A percentile compares a stretch with the other conserved stretches of the same genome.
These are phyloP conservation scores for Pararge aegeria DNA, from an alignment of 1,140 invertebrate species.

Conservation along the genomic window DNA sequence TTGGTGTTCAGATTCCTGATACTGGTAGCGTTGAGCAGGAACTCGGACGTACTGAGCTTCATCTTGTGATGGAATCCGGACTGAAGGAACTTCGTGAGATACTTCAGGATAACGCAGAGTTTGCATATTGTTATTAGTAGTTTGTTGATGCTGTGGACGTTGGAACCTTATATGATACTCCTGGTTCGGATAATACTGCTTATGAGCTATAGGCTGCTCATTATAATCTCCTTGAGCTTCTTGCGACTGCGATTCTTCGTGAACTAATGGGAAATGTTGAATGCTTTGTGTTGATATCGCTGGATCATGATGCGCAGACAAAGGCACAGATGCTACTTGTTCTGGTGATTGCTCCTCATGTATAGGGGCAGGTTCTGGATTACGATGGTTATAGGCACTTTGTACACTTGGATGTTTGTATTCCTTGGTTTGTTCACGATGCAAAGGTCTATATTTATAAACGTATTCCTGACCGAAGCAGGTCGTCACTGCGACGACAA, in stretches of 20 bases:
- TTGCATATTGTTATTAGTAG: constrained; percentile 41
- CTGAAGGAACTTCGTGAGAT: constrained; percentile 27
- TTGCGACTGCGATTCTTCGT: constrained; percentile 51
- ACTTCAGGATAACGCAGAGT: constrained; percentile 40
- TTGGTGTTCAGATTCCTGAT: constrained; percentile 36
- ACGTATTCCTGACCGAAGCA: constrained; percentile 46
- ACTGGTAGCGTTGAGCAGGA: constrained; percentile 33
- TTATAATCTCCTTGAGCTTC: constrained; percentile 45
- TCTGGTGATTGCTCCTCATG: constrained; percentile 46
- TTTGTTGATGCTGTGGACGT: constrained; percentile 33
- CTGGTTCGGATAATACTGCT: constrained; percentile 44
- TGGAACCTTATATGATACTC: constrained; percentile 35
- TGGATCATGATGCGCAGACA: constrained; percentile 30
- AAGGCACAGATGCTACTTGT: constrained; percentile 24
- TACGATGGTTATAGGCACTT: constrained; percentile 27
- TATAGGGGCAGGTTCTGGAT: constrained; percentile 45
- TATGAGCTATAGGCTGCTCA: constrained; percentile 36
- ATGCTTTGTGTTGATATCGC: constrained; percentile 50
- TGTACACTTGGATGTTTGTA: constrained; percentile 47
- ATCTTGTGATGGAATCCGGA: constrained; percentile 25
- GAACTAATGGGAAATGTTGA: constrained; percentile 41
- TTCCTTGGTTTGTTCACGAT: constrained; percentile 47
- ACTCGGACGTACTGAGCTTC: constrained; percentile 37
- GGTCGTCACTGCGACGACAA: constrained; percentile 38
- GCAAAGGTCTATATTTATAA: constrained; percentile 47